Base-by-base conservation (phyloP, 2,797 vertebrate species). In the Molothrus aeneus region DNA sequence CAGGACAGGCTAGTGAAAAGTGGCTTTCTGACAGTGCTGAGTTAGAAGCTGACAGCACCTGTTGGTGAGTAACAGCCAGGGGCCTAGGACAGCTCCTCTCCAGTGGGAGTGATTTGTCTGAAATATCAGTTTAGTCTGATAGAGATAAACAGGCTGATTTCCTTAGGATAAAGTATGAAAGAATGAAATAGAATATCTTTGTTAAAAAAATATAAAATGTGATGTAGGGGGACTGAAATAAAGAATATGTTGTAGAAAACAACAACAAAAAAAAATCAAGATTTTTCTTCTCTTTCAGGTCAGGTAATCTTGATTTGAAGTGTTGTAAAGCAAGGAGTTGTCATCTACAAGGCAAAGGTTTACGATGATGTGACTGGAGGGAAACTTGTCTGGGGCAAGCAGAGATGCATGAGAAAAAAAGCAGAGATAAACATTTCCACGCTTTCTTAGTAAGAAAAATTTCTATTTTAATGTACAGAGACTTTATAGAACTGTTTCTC, bases 301-400 rank as follows among this genome's bases (percentile, higher is more conserved):
- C 56, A 88, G 43, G 36, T 24, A 82, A 43, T 78, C 48, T 88
- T 92, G 65, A 85, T 69, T 86, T 63, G 32, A 60, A 59, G 29
- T n/a, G 36, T 9, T 93, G 53, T 81, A 88, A 91, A 83, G 57
- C 34, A 78, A 47, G 64, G 28, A 70, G 32, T 74, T 96, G 75
- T 95, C 84, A 94, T 89, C 54, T 77, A 34, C 42, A 80, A 94
- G 92, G 51, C 32, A 89, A 78, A 31, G 45, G 43, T 90, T 94
- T 89, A 51, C 45, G 11, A 65, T 90, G 65, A 89, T 96, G 72
- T 95, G 79, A 86, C 40, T 68, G 53, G 48, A 88, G 66, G 74
- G 38, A 91, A 66, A 59, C 72, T 82, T 94, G 45, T 80, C 21
- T 81, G 45, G 74, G 64, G 69, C 43, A 73, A 88, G 84, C 16